These are phyloP conservation scores for Valencia hispanica DNA, from an alignment of 2,797 vertebrate species.

Conservation along the genomic window DNA sequence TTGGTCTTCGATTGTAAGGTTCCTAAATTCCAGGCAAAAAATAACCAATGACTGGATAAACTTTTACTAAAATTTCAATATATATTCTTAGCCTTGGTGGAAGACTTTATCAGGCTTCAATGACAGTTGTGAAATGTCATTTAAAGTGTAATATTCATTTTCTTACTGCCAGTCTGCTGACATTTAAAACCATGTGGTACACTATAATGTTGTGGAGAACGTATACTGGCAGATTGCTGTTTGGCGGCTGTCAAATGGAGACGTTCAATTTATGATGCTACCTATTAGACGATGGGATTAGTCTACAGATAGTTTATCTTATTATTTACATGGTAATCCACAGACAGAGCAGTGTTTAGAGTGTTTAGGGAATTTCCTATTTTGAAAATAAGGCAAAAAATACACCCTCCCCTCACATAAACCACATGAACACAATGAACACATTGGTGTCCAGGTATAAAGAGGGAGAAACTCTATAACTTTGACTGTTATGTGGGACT, in stretches of 20 bases:
- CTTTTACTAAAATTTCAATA: not conserved
- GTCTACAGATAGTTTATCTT: slow-evolving; percentile 63
- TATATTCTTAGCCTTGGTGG: slow-evolving; percentile 2
- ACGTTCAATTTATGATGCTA: slow-evolving; percentile 48
- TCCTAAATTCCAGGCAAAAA: not conserved
- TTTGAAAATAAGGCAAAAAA: slow-evolving; percentile 67
- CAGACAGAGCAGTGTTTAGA: slow-evolving; percentile 51
- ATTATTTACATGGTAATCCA: slow-evolving; percentile 68
- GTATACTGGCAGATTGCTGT: slow-evolving; percentile 39
- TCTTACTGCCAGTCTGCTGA: slow-evolving; percentile 42
- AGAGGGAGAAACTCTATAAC: not conserved
- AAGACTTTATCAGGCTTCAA: slow-evolving; percentile 32
- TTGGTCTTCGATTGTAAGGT: not conserved
- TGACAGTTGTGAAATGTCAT: slow-evolving; percentile 31
- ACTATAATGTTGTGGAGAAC: slow-evolving; percentile 16
- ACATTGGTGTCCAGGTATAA: not conserved
- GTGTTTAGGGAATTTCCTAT: slow-evolving; percentile 60
- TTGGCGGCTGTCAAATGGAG: slow-evolving; percentile 54
- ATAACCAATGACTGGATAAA: not conserved
- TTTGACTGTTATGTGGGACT: not conserved
- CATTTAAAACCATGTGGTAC: slow-evolving; percentile 40
- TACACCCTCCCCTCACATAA: slow-evolving; percentile 32
- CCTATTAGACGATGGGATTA: slow-evolving; percentile 70
- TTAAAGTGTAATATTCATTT: slow-evolving; percentile 35
- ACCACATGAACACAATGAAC: slow-evolving; percentile 28